These are phyloP conservation scores for Neodiprion lecontei DNA, from an alignment of 1,140 invertebrate species.

Conservation along the genomic window DNA sequence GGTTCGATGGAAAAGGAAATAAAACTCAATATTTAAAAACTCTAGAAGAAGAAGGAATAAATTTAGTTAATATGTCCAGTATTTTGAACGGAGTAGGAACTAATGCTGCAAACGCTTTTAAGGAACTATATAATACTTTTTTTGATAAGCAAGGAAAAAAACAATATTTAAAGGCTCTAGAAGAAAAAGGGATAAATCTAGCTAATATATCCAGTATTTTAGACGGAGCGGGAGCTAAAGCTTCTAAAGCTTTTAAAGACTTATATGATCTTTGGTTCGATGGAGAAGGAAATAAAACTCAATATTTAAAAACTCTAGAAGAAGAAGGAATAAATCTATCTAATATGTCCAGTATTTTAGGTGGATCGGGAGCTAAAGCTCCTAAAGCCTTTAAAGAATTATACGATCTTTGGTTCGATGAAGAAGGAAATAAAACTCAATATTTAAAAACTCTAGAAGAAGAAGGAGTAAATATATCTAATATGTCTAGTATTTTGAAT, in stretches of 20 bases:
- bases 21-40: slow-evolving; percentile 32
- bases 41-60: slow-evolving; percentile 29
- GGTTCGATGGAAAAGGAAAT: slow-evolving; percentile 32
- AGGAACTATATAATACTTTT: slow-evolving; percentile 32
- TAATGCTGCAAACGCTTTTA: slow-evolving; percentile 30
- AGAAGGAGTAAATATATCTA: slow-evolving; percentile 29
- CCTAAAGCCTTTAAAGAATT: slow-evolving; percentile 32
- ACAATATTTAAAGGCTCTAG: slow-evolving; percentile 29
- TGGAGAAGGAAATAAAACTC: slow-evolving; percentile 33
- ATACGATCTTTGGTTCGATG: slow-evolving; percentile 39
- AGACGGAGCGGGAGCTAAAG: slow-evolving; percentile 34
- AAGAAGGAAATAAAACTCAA: slow-evolving; percentile 33
- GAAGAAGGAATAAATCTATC: slow-evolving; percentile 30
- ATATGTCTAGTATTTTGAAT: slow-evolving; percentile 28
- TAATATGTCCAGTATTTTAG: slow-evolving; percentile 37
- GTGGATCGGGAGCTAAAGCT: slow-evolving; percentile 27
- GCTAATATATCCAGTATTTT: slow-evolving; percentile 32
- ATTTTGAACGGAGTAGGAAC: slow-evolving; percentile 31
- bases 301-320: slow-evolving; percentile 30
- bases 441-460: slow-evolving; percentile 32
- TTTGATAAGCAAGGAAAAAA: slow-evolving; percentile 31
- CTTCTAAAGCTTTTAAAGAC: slow-evolving; percentile 30
- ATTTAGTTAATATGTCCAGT: slow-evolving; percentile 29
- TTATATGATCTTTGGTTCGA: slow-evolving; percentile 38
- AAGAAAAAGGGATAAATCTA: slow-evolving; percentile 33